Base-by-base conservation (phyloP, 2,797 vertebrate species). In the Picus viridis region DNA sequence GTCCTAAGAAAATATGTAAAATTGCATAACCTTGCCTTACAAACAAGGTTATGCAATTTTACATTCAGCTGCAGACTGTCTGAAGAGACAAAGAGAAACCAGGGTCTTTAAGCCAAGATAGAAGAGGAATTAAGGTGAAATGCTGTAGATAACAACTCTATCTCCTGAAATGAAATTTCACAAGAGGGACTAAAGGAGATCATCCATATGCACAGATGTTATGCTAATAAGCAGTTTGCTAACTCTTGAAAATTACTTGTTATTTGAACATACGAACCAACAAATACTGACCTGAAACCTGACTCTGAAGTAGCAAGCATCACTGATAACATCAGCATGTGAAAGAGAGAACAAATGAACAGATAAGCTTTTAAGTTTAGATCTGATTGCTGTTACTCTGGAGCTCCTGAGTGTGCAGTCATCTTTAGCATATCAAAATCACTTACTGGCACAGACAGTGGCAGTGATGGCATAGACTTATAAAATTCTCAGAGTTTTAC, bases 251-350 rank as follows among this genome's bases (percentile, higher is more conserved):
- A 83, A 73, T 75, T 0, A 64, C 45, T 68, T 63, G 16, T 73
- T 79, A 85, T n/a, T 73, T 84, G 36, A 89, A 85, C 30, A 41
- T 16, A 87, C 10, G 19, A 47, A 72, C 77, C 63, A 73, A 89
- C 56, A 92, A 94, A 88, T 26, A 59, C 30, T 68, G 73, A 79
- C 64, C 61, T 41, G 71, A 83, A 90, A 41, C 71, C 51, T 76
- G 61, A 53, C n/a, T 81, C 56, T n/a, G 30, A 90, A 76, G 29
- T 75, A 80, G 47, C 53, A 80, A 72, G 23, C 36, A 57, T 24
- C 2, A 7, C 41, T 73, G 54, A 41, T 71, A 85, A 71, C 9
- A 74, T 20, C 41, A 90, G 32, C 15, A 64, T 4, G 8, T 36
- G 8, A 86, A 84, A 76, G 39, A 72, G 4, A 82, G 62, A 92